These are phyloP conservation scores for Gryon sp. DNA, from an alignment of 1,140 invertebrate genomes.

Conservation along the genomic window DNA sequence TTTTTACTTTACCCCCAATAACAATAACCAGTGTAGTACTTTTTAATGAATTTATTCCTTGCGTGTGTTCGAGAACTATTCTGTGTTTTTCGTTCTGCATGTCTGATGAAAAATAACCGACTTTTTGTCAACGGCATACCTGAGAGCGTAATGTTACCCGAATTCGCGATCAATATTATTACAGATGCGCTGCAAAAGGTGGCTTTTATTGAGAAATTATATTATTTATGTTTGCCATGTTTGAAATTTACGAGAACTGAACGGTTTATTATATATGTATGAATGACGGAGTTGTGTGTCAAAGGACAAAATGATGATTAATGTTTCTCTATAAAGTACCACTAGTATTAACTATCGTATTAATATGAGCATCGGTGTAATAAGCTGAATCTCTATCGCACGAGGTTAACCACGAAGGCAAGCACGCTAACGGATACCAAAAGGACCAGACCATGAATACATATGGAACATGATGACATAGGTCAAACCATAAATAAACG, in stretches of 20 bases:
- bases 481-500: slow-evolving; percentile 49
- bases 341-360: slow-evolving; percentile 37
- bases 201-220: slow-evolving; percentile 6
- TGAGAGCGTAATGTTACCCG: too few species aligned
- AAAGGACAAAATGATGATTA: slow-evolving; percentile 38
- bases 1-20: too few species aligned
- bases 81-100: too few species aligned
- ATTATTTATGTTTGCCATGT: slow-evolving; percentile 2
- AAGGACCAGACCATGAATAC: slow-evolving; percentile 56
- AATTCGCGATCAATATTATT: slow-evolving; percentile 8
- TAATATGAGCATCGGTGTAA: slow-evolving; percentile 45
- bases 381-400: slow-evolving; percentile 46
- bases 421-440: slow-evolving; percentile 24
- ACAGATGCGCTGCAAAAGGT: background rate
- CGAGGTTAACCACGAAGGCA: slow-evolving; percentile 37
- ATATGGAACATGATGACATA: slow-evolving; percentile 39
- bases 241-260: slow-evolving; percentile 35
- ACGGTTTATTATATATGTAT: slow-evolving; percentile 18
- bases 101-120: too few species aligned
- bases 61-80: too few species aligned
- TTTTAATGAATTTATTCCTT: too few species aligned
- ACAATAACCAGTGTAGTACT: too few species aligned
- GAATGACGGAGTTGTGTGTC: slow-evolving; percentile 20
- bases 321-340: slow-evolving; percentile 26
- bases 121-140: too few species aligned